phyloP scores from a whole-genome alignment of 2,797 vertebrate species.

The Muscicapa comitata region DNA sequence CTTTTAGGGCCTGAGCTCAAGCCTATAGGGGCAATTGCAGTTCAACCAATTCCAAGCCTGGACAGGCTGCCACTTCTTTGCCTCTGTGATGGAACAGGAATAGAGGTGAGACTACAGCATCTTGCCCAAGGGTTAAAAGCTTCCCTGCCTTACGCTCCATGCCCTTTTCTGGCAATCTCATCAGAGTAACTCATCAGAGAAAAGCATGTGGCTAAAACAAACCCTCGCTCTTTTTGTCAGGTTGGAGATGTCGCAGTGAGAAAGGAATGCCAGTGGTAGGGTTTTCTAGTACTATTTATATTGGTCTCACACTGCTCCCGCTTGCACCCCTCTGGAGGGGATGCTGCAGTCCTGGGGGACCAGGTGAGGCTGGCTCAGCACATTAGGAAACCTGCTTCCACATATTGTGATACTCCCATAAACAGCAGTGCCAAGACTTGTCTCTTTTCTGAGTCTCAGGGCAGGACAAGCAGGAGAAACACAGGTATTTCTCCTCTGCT shows the following conservation, averaged over 20 bases:
- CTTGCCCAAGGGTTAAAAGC: neutral
- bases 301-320: neutral
- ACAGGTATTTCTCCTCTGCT: neutral
- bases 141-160: neutral
- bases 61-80: neutral
- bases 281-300: neutral
- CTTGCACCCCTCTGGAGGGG: neutral
- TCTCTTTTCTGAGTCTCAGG: slow-evolving; percentile 13
- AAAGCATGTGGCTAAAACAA: neutral
- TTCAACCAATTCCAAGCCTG: neutral
- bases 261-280: neutral
- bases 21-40: neutral
- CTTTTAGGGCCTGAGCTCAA: neutral
- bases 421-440: neutral
- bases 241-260: neutral
- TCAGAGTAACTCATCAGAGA: neutral
- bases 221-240: neutral
- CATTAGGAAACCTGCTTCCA: neutral
- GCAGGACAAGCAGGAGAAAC: neutral
- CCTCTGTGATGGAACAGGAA: neutral
- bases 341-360: neutral
- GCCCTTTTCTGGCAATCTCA: neutral
- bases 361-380: neutral
- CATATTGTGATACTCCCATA: neutral
- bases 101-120: neutral